Evolutionary conservation across 2,113 vertebrate genomes (phyloP), one percentile per base, ranked within the genome.

Genomic region (Campylorhamphus procurvoides): DNA sequence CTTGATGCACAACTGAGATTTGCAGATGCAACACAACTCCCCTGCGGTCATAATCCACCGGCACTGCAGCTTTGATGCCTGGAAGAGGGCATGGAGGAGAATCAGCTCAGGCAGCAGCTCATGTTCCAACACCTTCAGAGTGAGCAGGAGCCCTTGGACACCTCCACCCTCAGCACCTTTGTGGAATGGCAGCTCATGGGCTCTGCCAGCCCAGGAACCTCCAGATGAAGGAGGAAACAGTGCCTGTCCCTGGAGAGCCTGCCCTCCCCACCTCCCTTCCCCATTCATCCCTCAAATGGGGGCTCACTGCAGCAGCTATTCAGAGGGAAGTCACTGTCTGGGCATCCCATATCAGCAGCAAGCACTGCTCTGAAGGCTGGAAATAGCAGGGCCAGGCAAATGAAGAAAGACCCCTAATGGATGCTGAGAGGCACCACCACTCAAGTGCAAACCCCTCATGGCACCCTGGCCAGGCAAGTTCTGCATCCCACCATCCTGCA

Each of bases 1-100:
- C 92, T 71, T 87, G 89, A 62, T 90, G 78, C 44, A 87, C 22
- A n/a, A 62, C 5, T 4, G 71, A 82, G 76, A 84, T 87, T 40
- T 75, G 60, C 64, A 86, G 91, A 74, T 71, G 46, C 88, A 86
- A 67, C 60, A 49, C 67, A 87, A 79, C 90, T 86, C 31, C 62
- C 69, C 78, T 63, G 71, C 12, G 3, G 87, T 90, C 88, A 88
- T 24, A 86, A 74, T 74, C 90, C 82, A 94, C 7, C 1, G 1
- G 72, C 79, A 71, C 46, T 2, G 12, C 47, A 63, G 91, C 79
- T 90, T 67, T 86, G 84, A 94, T 71, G 28, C 85, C 93, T 96
- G 68, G 23, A 94, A 79, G 42, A 62, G 11, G 29, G 20, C 3
- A 33, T 78, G 29, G 29, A 94, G 15, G 28, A 83, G 12, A 66